These are phyloP conservation scores for Diaphora mendica DNA, from an alignment of 2,888 invertebrate species.

Conservation along the genomic window DNA sequence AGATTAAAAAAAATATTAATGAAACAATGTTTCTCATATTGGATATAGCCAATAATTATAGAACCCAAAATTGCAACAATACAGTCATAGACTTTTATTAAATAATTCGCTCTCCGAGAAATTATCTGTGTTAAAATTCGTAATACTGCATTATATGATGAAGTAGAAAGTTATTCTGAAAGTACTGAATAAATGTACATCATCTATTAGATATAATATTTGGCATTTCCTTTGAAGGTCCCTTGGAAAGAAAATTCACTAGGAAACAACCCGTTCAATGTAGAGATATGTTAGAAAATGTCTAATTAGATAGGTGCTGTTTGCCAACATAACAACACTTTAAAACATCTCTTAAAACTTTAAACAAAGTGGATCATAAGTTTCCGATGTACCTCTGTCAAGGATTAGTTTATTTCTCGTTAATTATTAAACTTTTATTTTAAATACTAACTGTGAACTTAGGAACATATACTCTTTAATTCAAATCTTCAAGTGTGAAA, in stretches of 20 bases:
- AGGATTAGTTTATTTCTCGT: too few relatives aligned
- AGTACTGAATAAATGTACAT: not conserved
- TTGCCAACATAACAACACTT: too few relatives aligned
- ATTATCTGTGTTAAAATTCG: not conserved
- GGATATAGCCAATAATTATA: not conserved
- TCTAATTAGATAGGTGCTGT: not conserved
- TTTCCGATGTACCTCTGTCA: not conserved
- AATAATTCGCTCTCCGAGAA: not conserved
- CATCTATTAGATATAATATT: not conserved
- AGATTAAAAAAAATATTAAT: too few relatives aligned
- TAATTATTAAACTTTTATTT: not conserved
- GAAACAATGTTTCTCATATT: not conserved
- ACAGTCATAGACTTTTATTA: not conserved
- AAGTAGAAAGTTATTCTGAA: not conserved
- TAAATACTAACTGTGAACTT: too few relatives aligned
- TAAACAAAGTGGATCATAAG: not conserved
- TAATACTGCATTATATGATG: not conserved
- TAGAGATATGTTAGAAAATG: not conserved
- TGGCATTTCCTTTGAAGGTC: not conserved
- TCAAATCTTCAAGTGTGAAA: too few relatives aligned
- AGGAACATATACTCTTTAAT: not conserved
- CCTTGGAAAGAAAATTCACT: not conserved
- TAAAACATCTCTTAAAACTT: not conserved
- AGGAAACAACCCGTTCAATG: not conserved
- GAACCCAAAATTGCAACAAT: not conserved